Base-by-base conservation (phyloP, 2,113 vertebrate genomes). In the Rhabdornis inornatus region DNA sequence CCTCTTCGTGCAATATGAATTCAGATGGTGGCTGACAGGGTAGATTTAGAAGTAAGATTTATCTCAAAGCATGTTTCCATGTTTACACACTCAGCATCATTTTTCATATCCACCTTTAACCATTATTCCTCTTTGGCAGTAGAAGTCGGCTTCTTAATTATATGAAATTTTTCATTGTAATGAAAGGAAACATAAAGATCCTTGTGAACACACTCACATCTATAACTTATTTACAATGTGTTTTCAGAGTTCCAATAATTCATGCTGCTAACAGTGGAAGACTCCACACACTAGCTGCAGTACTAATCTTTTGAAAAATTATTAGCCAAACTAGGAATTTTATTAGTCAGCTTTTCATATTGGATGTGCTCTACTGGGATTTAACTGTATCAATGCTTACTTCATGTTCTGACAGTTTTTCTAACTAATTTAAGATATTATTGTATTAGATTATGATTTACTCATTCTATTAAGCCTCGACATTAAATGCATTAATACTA, bases 401-500 rank as follows among this genome's bases (percentile, higher is more conserved):
- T 91, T 83, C 74, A 57, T 20, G 9, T 95, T 89, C 85, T 89
- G 86, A 92, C 70, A 87, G 53, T 91, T 95, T 85, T 95, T 87
- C 90, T 89, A 96, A 93, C 88, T 80, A 91, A 45, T 33, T 66
- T 49, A 89, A 80, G 74, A 91, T 95, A 93, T 93, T 87, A 91
- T 35, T 92, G 89, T 52, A 86, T 80, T 86, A 94, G 80, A 64
- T 86, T 27, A 91, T 90, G 47, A 93, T 95, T 94, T 97, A 94
- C 85, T 79, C 80, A 78, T 92, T 95, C 85, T 95, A 89, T 94
- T 96, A 93, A 96, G 74, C 33, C 49, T 57, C 93, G 90, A 87
- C 88, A 95, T 66, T 89, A 96, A 94, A 94, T 88, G 75, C 19
- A 91, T 82, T 91, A 91, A 94, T 85, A 68, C 77, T 91, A 77